A percentile compares a stretch with the other conserved stretches of the same genome.
Conservation (phyloP, 35 echinoderm and acorn worm species). For the Apostichopus japonicus region DNA sequence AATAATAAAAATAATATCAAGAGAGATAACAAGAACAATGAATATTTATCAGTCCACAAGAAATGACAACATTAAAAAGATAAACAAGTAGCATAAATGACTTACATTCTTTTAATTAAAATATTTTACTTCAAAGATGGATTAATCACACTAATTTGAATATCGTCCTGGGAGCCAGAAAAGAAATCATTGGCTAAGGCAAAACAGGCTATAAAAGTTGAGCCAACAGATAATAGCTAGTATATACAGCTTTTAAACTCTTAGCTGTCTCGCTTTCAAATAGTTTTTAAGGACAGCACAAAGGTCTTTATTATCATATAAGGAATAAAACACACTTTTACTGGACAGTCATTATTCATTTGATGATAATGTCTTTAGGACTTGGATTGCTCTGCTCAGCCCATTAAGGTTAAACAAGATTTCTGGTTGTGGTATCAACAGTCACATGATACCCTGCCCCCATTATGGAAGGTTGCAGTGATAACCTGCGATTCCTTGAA, state of each 20-base stretch:
- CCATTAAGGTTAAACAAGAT: too few relatives aligned
- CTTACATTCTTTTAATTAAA: background rate
- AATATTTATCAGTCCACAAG: background rate
- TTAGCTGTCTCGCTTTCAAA: background rate
- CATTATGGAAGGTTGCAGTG: too few relatives aligned
- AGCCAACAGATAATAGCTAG: background rate
- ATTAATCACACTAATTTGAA: constrained; percentile 5
- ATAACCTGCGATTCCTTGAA: too few relatives aligned
- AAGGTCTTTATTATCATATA: background rate
- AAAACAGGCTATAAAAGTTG: background rate
- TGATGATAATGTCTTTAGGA: too few relatives aligned
- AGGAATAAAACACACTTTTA: too few relatives aligned
- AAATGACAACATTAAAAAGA: background rate
- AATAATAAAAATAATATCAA: background rate
- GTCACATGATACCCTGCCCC: too few relatives aligned
- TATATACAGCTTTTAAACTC: background rate
- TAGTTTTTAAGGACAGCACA: background rate
- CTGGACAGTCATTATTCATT: too few relatives aligned
- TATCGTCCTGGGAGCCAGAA: background rate
- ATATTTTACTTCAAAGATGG: background rate
- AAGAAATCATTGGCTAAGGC: background rate
- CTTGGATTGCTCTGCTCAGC: too few relatives aligned
- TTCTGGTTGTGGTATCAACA: too few relatives aligned
- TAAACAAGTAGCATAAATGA: constrained; percentile 13
- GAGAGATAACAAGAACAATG: background rate